Base-by-base conservation (phyloP, 2,113 vertebrate genomes). In the Craseonycteris thonglongyai region DNA sequence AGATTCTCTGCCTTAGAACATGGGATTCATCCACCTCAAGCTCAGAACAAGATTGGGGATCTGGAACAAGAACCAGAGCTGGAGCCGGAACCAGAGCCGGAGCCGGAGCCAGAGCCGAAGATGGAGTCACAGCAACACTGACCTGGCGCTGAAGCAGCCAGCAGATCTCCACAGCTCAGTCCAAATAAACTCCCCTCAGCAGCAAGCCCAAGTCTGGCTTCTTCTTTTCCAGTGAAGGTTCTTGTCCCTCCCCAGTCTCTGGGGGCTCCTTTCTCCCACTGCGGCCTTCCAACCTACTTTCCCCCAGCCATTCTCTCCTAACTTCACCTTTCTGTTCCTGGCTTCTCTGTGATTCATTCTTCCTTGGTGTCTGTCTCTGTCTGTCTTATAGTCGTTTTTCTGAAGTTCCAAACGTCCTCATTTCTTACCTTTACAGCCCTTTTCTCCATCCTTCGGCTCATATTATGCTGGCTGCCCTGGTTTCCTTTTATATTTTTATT, bases 1-100 rank as follows among this genome's bases (percentile, higher is more conserved):
- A 96, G 96, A 69, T 97, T 97, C 87, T 96, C 97, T 56, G 97
- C 96, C 72, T 91, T 97, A 61, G 97, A 97, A 80, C 56, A 74
- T 45, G 93, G 66, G 42, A 74, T 88, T 92, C 92, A 80, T 49
- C 92, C 69, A 68, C 71, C 94, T 61, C 94, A 76, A 24, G 14
- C 47, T 91, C 65, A 71, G n/a, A 91, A 87, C 84, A 97, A 97
- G 54, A 58, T 6, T 47, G 96, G 45, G 63, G 95, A 93, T 19
- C 74, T 63, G 26, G 93, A 96, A 72, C 91, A 16, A 45, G 96
- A 95, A 12, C 83, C 83, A 4, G 65, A 74, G 12, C 78, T 1
- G 2, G 92, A 88, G 22, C 91, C 0, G 6, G 91, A 51, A 21
- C 74, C 1, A 1, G 85, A 72, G 30, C 42, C 0, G 0, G 76